phyloP scores from a whole-genome alignment of 2,797 vertebrate species.

The Oryzias dopingdopingensis region DNA sequence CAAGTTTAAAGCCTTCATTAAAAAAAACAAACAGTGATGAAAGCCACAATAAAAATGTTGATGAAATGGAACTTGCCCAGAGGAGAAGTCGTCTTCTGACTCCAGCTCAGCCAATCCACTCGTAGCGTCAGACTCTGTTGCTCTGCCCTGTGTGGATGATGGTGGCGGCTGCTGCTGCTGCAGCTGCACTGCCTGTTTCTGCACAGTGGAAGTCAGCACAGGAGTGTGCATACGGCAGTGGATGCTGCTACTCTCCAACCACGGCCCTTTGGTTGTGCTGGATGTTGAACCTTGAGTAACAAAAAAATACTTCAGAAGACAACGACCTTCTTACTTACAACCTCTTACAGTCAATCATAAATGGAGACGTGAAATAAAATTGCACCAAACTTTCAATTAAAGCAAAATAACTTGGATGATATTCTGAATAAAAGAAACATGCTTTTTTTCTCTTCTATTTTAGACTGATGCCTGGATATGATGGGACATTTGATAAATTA shows the following conservation, averaged over 20 bases:
- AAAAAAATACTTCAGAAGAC: neutral
- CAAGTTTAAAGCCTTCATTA: too few species aligned
- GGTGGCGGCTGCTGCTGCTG: neutral
- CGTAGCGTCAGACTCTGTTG: constrained; percentile 8
- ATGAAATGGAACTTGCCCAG: constrained; percentile 46
- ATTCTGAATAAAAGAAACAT: too few species aligned
- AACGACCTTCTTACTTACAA: neutral
- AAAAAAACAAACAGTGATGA: neutral
- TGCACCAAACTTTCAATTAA: too few species aligned
- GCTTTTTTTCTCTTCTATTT: too few species aligned
- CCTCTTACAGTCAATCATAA: neutral
- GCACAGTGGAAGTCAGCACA: constrained; percentile 76
- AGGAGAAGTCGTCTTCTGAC: constrained; percentile 67
- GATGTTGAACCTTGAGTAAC: constrained; percentile 31
- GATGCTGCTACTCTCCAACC: constrained; percentile 61
- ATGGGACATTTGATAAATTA: too few species aligned
- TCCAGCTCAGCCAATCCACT: constrained; percentile 28
- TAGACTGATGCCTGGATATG: too few species aligned
- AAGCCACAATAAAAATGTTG: neutral
- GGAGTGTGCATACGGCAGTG: constrained; percentile 67
- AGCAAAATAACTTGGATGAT: too few species aligned
- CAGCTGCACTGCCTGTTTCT: constrained; percentile 36
- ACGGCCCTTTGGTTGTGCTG: constrained; percentile 24
- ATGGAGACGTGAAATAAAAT: neutral
- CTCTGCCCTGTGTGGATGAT: constrained; percentile 4